Percentiles rank a stretch among this genome's conserved stretches.
Evolutionary conservation across 2,797 vertebrate species (phyloP).

Genomic region (Chelidonichthys spinosus): DNA sequence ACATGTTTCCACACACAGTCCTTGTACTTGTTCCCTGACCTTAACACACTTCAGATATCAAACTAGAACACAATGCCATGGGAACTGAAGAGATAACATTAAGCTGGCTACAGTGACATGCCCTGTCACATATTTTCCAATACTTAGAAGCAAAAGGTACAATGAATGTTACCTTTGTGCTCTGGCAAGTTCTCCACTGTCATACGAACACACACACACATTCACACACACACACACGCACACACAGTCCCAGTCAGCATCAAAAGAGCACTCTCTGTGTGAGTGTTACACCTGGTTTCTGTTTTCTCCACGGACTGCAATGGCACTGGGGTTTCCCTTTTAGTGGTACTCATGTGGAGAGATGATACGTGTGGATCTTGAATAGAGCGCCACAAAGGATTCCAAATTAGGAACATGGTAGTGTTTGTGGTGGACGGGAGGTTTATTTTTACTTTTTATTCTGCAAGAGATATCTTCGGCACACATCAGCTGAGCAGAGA

Average conservation of each 20-base stretch:
- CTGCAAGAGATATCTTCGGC: slow-evolving; percentile 53
- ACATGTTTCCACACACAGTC: slow-evolving; percentile 26
- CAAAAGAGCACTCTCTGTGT: slow-evolving; percentile 73
- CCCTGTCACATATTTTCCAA: slow-evolving; percentile 73
- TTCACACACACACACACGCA: slow-evolving; percentile 25
- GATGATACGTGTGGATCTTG: slow-evolving; percentile 82
- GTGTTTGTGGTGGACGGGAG: slow-evolving; percentile 40
- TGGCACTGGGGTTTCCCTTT: slow-evolving; percentile 71
- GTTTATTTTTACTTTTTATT: slow-evolving; percentile 74
- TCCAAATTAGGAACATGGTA: slow-evolving; percentile 65
- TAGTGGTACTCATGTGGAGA: slow-evolving; percentile 79
- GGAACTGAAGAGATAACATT: slow-evolving; percentile 76
- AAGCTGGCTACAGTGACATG: slow-evolving; percentile 60
- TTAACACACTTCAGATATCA: slow-evolving; percentile 57
- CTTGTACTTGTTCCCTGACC: slow-evolving; percentile 50
- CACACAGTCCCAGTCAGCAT: slow-evolving; percentile 37
- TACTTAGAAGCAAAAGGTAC: slow-evolving; percentile 54
- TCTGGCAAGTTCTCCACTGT: slow-evolving; percentile 54
- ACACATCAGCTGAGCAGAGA: slow-evolving; percentile 43
- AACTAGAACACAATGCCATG: slow-evolving; percentile 56
- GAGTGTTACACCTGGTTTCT: slow-evolving; percentile 80
- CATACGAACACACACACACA: slow-evolving; percentile 31
- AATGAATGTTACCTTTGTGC: slow-evolving; percentile 78
- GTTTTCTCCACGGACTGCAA: slow-evolving; percentile 75
- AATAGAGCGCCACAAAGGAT: slow-evolving; percentile 82